A percentile compares a stretch with the other conserved stretches of the same genome.
phyloP scores from a whole-genome alignment of 2,113 vertebrate genomes.

The Mus musculus region GRCm39 chr9:116705501-116706000 shows the following conservation, averaged over 20 bases:
- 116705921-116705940: constrained; percentile 84
- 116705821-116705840: background rate
- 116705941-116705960: background rate
- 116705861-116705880: constrained; percentile 82
- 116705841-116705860: constrained; percentile 64
- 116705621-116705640: background rate
- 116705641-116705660: background rate
- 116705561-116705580: constrained; percentile 51
- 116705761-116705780: background rate
- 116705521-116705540: constrained; percentile 66
- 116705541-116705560: constrained; percentile 46
- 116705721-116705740: background rate
- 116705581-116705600: constrained; percentile 74
- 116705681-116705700: background rate
- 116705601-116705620: constrained; percentile 79
- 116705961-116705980: background rate
- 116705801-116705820: no score
- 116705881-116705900: constrained; percentile 81
- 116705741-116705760: background rate
- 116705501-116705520: constrained; percentile 66
- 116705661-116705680: no score
- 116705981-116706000: background rate
- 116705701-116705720: background rate
- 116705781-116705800: background rate
- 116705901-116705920: constrained; percentile 78